Conservation (phyloP, 1,140 invertebrate species). For the Aradophagus sp. region DNA sequence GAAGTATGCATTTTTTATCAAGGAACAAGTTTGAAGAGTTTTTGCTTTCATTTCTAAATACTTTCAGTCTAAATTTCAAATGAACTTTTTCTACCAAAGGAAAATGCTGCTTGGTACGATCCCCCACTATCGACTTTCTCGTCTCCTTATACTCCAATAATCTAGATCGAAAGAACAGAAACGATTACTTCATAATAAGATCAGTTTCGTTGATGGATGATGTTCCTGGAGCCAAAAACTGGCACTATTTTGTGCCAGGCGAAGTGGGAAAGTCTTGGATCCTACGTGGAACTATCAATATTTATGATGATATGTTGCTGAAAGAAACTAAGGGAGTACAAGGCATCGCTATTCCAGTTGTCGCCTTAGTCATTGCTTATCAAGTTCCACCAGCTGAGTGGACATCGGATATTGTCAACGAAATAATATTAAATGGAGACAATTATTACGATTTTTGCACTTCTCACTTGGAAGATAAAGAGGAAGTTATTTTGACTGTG, state of each 20-base stretch:
- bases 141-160: constrained; percentile 56
- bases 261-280: constrained; percentile 64
- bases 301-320: constrained; percentile 59
- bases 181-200: constrained; percentile 66
- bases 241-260: constrained; percentile 64
- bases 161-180: constrained; percentile 56
- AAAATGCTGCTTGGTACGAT: constrained; percentile 66
- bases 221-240: constrained; percentile 59
- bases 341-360: constrained; percentile 63
- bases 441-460: constrained; percentile 66
- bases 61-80: not conserved
- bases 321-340: constrained; percentile 62
- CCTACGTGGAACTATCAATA: constrained; percentile 60
- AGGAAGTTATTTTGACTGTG: constrained; percentile 44
- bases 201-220: constrained; percentile 59
- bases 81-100: constrained; percentile 25
- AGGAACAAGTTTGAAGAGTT: no score
- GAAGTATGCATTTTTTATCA: no score
- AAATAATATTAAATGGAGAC: constrained; percentile 61
- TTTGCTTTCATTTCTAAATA: no score
- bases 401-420: constrained; percentile 57
- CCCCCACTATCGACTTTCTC: constrained; percentile 50
- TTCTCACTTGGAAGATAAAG: constrained; percentile 23
- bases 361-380: constrained; percentile 56
- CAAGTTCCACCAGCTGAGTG: constrained; percentile 59